phyloP scores from a whole-genome alignment of 2,888 invertebrate species.

The Liopterus haemorrhoidalis region DNA sequence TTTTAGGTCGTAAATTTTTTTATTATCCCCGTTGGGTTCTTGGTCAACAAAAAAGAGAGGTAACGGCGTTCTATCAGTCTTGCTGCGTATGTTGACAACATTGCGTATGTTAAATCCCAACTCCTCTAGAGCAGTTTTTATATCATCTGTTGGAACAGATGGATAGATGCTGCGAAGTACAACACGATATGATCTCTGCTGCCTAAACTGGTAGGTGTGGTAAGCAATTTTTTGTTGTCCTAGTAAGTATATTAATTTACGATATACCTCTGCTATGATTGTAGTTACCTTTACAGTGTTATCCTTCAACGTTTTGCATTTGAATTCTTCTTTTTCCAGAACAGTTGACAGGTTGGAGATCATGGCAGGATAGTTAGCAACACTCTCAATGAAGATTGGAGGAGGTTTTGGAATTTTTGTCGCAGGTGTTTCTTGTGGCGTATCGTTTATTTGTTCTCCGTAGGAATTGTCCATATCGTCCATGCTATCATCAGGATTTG shows the following conservation, averaged over 20 bases:
- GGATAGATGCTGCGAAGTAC: constrained; percentile 6
- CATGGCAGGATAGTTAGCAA: not conserved
- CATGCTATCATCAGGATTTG: too few species aligned
- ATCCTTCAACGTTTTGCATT: not conserved
- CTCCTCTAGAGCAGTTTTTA: constrained; percentile 15
- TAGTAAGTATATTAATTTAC: not conserved
- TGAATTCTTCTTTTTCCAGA: not conserved
- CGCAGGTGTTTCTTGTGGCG: too few species aligned
- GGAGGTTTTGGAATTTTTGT: not conserved
- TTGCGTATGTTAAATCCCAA: constrained; percentile 17
- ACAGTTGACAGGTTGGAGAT: not conserved
- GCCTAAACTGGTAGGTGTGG: not conserved
- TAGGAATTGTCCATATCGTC: too few species aligned
- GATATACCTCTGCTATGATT: not conserved
- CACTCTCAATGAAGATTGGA: not conserved
- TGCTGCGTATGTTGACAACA: constrained; percentile 18
- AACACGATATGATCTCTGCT: not conserved
- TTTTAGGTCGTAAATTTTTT: constrained; percentile 21
- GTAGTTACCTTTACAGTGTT: constrained; percentile 1
- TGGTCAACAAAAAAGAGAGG: constrained; percentile 23
- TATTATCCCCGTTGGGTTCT: constrained; percentile 11
- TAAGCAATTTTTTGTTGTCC: constrained; percentile 14
- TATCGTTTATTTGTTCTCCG: too few species aligned
- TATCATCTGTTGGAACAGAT: constrained; percentile 4
- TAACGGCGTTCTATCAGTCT: constrained; percentile 16